These are phyloP conservation scores for Dicaeum eximium DNA, from an alignment of 2,113 vertebrate genomes.

Conservation along the genomic window DNA sequence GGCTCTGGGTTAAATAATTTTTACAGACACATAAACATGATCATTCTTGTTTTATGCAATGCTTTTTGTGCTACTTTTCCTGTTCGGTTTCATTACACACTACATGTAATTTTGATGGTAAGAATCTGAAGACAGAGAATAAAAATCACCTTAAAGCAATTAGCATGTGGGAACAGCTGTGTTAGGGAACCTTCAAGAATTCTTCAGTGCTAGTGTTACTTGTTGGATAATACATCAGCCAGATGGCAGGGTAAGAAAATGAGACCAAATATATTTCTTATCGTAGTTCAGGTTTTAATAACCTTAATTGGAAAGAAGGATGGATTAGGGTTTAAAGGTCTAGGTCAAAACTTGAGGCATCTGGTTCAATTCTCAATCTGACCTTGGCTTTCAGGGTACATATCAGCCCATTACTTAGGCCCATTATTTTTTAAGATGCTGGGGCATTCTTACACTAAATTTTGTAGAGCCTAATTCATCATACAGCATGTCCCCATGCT, in stretches of 20 bases:
- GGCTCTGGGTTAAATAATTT: slow-evolving; percentile 36
- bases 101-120: slow-evolving; percentile 46
- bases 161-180: slow-evolving; percentile 42
- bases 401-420: neutral
- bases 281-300: neutral
- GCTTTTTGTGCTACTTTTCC: slow-evolving; percentile 10
- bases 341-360: neutral
- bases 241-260: slow-evolving; percentile 38
- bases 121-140: slow-evolving; percentile 35
- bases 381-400: neutral
- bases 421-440: neutral
- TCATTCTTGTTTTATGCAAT: slow-evolving; percentile 19
- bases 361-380: neutral
- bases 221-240: slow-evolving; percentile 39
- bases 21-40: slow-evolving; percentile 53
- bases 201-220: neutral
- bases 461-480: neutral
- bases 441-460: neutral
- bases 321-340: slow-evolving; percentile 4
- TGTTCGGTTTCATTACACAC: slow-evolving; percentile 37
- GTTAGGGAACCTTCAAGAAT: slow-evolving; percentile 36
- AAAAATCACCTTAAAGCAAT: slow-evolving; percentile 47
- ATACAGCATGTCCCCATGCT: neutral
- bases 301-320: neutral
- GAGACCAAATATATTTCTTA: slow-evolving; percentile 10